Percentiles rank a stretch among this genome's conserved stretches.
Conservation (phyloP, 37 sponge, comb jelly and placozoan genomes). For the Diacarnus erythraeanus region DNA sequence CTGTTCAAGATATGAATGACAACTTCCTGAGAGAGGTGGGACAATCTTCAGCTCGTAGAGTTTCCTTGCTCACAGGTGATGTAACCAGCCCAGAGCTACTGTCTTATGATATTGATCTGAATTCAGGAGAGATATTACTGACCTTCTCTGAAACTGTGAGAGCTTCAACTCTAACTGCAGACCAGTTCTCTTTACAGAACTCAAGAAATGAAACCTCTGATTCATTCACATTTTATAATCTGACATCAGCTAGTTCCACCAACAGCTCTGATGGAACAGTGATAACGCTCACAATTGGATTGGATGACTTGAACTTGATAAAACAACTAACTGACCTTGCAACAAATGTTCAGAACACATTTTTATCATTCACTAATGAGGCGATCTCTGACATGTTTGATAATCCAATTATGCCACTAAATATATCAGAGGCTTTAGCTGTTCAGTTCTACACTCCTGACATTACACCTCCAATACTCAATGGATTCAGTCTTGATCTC, state of each 20-base stretch:
- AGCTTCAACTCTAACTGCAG: slow-evolving; percentile 39
- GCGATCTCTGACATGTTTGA: slow-evolving; percentile 80
- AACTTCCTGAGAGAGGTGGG: slow-evolving; percentile 50
- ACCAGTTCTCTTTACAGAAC: slow-evolving; percentile 56
- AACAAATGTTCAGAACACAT: slow-evolving; percentile 43
- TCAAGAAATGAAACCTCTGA: slow-evolving; percentile 28
- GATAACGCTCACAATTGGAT: slow-evolving; percentile 41
- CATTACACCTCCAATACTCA: slow-evolving; percentile 57
- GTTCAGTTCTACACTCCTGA: slow-evolving; percentile 36
- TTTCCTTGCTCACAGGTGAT: slow-evolving; percentile 42
- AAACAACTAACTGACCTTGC: slow-evolving; percentile 69
- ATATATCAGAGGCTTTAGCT: slow-evolving; percentile 22
- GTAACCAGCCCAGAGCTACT: slow-evolving; percentile 60
- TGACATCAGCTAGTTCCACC: slow-evolving; percentile 36
- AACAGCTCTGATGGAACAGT: slow-evolving; percentile 29
- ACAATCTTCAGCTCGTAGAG: slow-evolving; percentile 14
- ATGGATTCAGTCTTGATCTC: slow-evolving; percentile 46
- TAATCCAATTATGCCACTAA: slow-evolving; percentile 44
- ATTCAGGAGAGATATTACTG: slow-evolving; percentile 52
- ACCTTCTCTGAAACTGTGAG: slow-evolving; percentile 90
- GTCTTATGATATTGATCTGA: slow-evolving; percentile 65
- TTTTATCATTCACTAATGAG: slow-evolving; percentile 48
- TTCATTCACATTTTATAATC: slow-evolving; percentile 16
- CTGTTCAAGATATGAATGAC: slow-evolving; percentile 72
- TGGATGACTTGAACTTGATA: slow-evolving; percentile 76